phyloP scores from a whole-genome alignment of 2,113 vertebrate species.

The Rhipidura dahli region DNA sequence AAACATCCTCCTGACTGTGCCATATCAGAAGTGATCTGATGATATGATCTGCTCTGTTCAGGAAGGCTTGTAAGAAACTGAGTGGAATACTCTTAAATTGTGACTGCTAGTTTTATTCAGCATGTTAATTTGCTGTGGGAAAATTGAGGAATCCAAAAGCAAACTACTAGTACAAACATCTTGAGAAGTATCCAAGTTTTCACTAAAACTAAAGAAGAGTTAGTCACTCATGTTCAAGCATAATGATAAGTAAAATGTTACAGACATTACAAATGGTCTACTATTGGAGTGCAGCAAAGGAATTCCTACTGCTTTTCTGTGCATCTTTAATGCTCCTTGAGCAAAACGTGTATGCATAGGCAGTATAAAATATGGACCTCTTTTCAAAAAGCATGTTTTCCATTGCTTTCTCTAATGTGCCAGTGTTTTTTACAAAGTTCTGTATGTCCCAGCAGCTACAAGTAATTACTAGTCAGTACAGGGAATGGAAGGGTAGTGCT shows the following conservation, averaged over 20 bases:
- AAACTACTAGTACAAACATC: neutral
- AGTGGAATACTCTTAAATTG: neutral
- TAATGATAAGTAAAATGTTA: neutral
- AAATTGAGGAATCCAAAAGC: neutral
- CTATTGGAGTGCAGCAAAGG: neutral
- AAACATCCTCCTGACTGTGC: neutral
- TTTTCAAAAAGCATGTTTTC: neutral
- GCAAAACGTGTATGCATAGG: neutral
- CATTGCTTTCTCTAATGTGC: neutral
- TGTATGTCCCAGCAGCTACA: neutral
- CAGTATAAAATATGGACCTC: neutral
- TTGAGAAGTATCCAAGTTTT: neutral
- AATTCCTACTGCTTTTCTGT: neutral
- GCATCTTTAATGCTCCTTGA: neutral
- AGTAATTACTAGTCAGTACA: neutral
- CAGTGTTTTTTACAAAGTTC: neutral
- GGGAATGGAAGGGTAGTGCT: neutral
- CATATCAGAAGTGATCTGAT: neutral
- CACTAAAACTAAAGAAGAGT: neutral
- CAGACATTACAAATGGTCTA: neutral
- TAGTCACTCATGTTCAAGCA: neutral
- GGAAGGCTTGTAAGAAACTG: neutral
- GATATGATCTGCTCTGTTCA: neutral
- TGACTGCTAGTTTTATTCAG: neutral
- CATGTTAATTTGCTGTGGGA: neutral